Evolutionary conservation across 2,888 invertebrate genomes (phyloP).

Genomic region (Tenthredo notha): DNA sequence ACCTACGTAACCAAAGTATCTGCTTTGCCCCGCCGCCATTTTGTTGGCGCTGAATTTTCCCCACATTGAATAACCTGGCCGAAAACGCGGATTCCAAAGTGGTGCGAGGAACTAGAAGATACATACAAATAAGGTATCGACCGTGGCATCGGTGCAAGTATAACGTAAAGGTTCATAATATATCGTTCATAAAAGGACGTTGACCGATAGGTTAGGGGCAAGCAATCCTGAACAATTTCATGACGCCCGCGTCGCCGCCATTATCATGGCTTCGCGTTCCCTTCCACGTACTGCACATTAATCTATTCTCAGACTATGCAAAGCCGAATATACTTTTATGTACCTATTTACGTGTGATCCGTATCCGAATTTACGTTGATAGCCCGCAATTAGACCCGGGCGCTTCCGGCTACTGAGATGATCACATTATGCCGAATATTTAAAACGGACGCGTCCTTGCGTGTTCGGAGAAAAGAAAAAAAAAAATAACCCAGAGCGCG

Average conservation of each 20-base stretch:
- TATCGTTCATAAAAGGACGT: not conserved
- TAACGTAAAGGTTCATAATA: not conserved
- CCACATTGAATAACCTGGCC: not conserved
- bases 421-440: not conserved
- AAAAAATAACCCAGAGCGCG: not conserved
- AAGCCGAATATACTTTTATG: not conserved
- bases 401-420: not conserved
- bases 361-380: not conserved
- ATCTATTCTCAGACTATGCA: not conserved
- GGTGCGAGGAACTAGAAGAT: not conserved
- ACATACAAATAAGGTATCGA: not conserved
- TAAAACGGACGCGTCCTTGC: not conserved
- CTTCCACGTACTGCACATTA: not conserved
- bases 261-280: not conserved
- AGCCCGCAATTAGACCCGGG: not conserved
- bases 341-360: not conserved
- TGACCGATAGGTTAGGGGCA: not conserved
- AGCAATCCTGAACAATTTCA: not conserved
- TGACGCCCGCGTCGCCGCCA: conserved; percentile 2
- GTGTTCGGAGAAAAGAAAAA: not conserved
- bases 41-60: not conserved
- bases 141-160: not conserved
- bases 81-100: not conserved
- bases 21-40: not conserved
- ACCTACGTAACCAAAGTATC: not conserved